A percentile compares a stretch with the other conserved stretches of the same genome.
These are phyloP conservation scores for Melanogrammus aeglefinus DNA, from an alignment of 2,797 vertebrate genomes.

Conservation along the genomic window DNA sequence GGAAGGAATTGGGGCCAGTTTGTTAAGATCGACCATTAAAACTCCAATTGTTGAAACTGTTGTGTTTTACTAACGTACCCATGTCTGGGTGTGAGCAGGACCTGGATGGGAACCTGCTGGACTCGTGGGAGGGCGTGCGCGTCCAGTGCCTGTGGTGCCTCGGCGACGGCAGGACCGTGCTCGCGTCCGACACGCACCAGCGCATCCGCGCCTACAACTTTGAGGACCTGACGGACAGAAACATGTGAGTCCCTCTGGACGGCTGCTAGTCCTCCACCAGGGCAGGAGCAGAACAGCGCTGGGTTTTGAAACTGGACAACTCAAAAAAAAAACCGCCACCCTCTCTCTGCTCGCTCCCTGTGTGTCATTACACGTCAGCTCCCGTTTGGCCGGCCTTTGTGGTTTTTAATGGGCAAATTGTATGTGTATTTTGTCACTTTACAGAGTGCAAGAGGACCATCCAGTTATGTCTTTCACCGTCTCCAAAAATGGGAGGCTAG, in stretches of 20 bases:
- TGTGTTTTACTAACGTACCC: background rate
- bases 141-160: conserved; percentile 97
- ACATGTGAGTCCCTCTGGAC: conserved; percentile 81
- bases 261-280: background rate
- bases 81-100: conserved; percentile 71
- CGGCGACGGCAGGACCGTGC: conserved; percentile 86
- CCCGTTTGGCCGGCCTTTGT: background rate
- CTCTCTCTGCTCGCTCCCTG: no score
- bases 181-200: conserved; percentile 96
- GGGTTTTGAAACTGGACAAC: background rate
- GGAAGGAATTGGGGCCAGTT: background rate
- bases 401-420: background rate
- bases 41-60: background rate
- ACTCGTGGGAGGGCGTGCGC: conserved; percentile 97
- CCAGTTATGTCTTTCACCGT: conserved; percentile 98
- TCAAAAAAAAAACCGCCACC: no score
- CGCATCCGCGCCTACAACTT: conserved; percentile 97
- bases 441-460: conserved; percentile 96
- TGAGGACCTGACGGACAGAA: conserved; percentile 97
- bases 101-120: conserved; percentile 93
- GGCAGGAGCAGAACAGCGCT: no score
- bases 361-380: background rate
- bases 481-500: conserved; percentile 94
- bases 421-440: conserved; percentile 44
- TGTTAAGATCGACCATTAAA: background rate